Base-by-base conservation (phyloP, 2,113 vertebrate species). In the Toxotes chatareus region DNA sequence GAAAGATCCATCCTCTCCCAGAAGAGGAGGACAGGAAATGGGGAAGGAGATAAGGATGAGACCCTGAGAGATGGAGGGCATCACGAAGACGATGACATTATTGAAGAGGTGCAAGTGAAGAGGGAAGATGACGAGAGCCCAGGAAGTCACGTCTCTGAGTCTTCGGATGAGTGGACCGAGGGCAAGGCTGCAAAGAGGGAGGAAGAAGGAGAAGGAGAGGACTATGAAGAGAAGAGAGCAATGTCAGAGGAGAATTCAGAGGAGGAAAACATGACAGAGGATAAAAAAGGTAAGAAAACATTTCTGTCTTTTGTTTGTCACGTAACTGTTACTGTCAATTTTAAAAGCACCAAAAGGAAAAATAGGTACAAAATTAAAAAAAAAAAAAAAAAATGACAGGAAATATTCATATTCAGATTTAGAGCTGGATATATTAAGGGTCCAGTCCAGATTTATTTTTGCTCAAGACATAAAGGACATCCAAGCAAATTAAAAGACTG, bases 1-100 rank as follows among this genome's bases (percentile, higher is more conserved):
- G 86, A 89, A n/a, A 82, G 27, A 83, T 92, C 53, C 42, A 91
- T 93, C 80, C 87, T 94, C 11, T 78, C 86, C 16, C 92, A 96
- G 80, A 88, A 83, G 71, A 91, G 73, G 82, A 73, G 56, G 73
- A 74, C 47, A 2, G 83, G 76, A 56, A 36, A 85, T 38, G 38
- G 51, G 70, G 47, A 78, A 36, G 16, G 90, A 91, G 69, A 67
- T 5, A 93, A 85, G 11, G 89, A 66, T 4, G 85, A 87, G 32
- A 8, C 67, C 21, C 38, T 2, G 0, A 83, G 79, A 5, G 89
- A 84, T 0, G 1, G 0, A 4, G 90, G 85, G 23, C 90, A 91
- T 59, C 89, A 47, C 11, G 73, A 94, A 70, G 91, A 94, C 31
- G 34, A 2, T 1, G 71, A 94, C 69, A 87, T 88, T 5, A 46